Evolutionary conservation across 2,888 invertebrate species (phyloP).

Genomic region (Plagodis dolabraria): DNA sequence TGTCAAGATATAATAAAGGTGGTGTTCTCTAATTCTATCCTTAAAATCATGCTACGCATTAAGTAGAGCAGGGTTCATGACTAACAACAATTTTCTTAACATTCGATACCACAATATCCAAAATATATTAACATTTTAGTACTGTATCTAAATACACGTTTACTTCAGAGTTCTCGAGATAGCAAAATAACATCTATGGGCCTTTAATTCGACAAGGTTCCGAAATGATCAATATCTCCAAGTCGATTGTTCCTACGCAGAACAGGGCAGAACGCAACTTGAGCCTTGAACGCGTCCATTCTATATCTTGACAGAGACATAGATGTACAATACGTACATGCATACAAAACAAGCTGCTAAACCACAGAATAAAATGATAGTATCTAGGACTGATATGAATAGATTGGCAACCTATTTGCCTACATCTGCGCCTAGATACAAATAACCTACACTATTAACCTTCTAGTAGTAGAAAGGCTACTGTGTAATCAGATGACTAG

Average conservation of each 20-base stretch:
- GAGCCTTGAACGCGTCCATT: slow-evolving; percentile 57
- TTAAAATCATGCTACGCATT: slow-evolving; percentile 21
- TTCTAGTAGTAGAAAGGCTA: too few species aligned
- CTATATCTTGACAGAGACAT: slow-evolving; percentile 36
- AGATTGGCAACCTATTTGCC: slow-evolving; percentile 2
- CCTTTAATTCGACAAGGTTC: slow-evolving; percentile 2
- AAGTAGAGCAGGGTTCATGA: slow-evolving; percentile 50
- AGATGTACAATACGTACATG: slow-evolving; percentile 21
- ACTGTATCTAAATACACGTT: slow-evolving; percentile 1
- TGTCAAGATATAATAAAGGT: too few species aligned
- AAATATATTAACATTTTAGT: neutral
- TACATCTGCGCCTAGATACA: neutral
- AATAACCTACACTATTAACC: too few species aligned
- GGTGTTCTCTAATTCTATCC: neutral
- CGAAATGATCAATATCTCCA: neutral
- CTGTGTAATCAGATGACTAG: too few species aligned
- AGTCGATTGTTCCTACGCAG: slow-evolving; percentile 27
- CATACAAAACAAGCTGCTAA: slow-evolving; percentile 16
- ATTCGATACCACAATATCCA: neutral
- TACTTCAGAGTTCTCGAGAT: too few species aligned
- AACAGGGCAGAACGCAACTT: slow-evolving; percentile 43
- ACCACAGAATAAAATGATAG: neutral
- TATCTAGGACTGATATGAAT: slow-evolving; percentile 2
- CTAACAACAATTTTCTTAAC: too few species aligned
- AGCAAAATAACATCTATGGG: too few species aligned